Evolutionary conservation across 2,888 invertebrate genomes (phyloP).

Genomic region (Reticulitermes lucifugus): DNA sequence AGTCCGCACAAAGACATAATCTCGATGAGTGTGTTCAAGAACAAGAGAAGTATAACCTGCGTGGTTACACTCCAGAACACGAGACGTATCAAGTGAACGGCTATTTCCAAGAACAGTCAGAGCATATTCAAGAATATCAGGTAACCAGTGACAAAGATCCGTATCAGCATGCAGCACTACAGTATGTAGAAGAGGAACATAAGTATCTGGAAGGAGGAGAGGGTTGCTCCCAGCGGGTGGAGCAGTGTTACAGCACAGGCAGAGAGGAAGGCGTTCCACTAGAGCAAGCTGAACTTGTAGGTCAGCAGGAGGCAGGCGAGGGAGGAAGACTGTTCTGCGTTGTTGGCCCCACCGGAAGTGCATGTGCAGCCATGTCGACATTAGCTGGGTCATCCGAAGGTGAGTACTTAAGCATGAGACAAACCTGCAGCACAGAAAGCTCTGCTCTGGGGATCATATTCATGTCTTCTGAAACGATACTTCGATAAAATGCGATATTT

Average conservation of each 20-base stretch:
- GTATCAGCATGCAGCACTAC: neutral
- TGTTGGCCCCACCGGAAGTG: constrained; percentile 1
- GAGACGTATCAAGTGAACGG: neutral
- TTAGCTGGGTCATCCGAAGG: constrained; percentile 5
- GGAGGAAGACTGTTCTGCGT: constrained; percentile 18
- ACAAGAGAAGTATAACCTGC: neutral
- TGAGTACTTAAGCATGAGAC: neutral
- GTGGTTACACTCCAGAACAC: neutral
- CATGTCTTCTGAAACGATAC: no score
- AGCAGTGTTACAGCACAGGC: neutral
- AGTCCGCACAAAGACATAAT: neutral
- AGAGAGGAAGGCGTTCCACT: neutral
- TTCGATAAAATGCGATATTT: no score
- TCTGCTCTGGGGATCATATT: no score
- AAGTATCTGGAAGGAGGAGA: neutral
- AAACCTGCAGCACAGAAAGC: no score
- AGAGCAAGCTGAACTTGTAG: neutral
- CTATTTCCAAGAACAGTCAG: neutral
- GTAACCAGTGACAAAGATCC: neutral
- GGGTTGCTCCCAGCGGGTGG: neutral
- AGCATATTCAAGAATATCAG: neutral
- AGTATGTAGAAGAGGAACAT: neutral
- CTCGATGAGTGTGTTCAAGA: neutral
- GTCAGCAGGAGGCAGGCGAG: neutral
- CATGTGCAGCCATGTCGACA: neutral